A percentile compares a stretch with the other conserved stretches of the same genome.
phyloP scores from a whole-genome alignment of 2,113 vertebrate species.

The Phylloscopus trochilus region DNA sequence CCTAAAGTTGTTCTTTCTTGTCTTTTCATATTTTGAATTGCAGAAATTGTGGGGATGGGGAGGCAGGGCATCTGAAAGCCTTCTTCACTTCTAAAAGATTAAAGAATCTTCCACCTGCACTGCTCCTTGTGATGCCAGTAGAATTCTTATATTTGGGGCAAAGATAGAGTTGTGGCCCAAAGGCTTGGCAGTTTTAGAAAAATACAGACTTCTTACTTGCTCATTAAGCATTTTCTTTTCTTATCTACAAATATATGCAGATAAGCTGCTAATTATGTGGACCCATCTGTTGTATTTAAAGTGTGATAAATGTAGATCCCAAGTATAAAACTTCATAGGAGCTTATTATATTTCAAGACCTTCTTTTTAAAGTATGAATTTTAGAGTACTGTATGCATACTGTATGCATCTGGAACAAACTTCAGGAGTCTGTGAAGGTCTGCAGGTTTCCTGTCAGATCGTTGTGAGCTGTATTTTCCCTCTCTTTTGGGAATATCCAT shows the following conservation, averaged over 20 bases:
- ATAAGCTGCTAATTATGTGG: conserved; percentile 53
- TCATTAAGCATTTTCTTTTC: conserved; percentile 31
- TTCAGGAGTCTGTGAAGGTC: not conserved
- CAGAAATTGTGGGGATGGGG: not conserved
- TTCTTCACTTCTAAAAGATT: not conserved
- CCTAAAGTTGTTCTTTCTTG: not conserved
- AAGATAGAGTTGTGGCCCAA: not conserved
- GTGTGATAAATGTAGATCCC: conserved; percentile 21
- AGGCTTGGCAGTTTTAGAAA: not conserved
- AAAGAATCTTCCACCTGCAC: not conserved
- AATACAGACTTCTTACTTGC: not conserved
- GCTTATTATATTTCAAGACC: not conserved
- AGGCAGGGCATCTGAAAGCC: not conserved
- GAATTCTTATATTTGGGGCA: not conserved
- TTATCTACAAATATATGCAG: conserved; percentile 41
- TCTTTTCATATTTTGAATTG: not conserved
- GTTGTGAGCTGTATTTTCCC: not conserved
- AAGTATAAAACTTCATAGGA: conserved; percentile 24
- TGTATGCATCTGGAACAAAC: not conserved
- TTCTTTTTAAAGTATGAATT: not conserved
- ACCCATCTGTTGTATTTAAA: conserved; percentile 60
- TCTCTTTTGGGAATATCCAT: not conserved
- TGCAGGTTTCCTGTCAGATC: not conserved
- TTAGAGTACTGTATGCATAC: not conserved
- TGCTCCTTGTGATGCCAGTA: not conserved